Evolutionary conservation across 2,888 invertebrate genomes (phyloP).

Genomic region (Salticus scenicus): DNA sequence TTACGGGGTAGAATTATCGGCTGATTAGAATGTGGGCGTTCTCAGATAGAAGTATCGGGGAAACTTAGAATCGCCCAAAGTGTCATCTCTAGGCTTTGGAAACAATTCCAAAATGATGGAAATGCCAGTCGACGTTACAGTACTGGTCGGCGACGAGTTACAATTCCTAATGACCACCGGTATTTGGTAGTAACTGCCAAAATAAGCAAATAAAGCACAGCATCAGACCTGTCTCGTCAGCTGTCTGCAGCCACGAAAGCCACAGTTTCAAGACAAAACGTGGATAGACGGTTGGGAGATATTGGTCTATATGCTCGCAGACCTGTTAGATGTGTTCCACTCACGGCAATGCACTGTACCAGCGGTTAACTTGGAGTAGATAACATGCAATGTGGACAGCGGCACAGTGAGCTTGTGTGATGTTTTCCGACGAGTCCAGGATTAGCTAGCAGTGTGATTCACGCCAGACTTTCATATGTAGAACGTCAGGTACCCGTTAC

Average conservation of each 20-base stretch:
- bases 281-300: background rate
- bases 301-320: slow-evolving; percentile 16
- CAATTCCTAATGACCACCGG: slow-evolving; percentile 9
- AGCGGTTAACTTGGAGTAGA: slow-evolving; percentile 11
- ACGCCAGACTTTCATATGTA: slow-evolving; percentile 4
- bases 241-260: background rate
- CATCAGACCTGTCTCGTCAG: slow-evolving; percentile 12
- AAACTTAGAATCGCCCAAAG: slow-evolving; percentile 10
- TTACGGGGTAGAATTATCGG: slow-evolving; percentile 23
- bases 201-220: slow-evolving; percentile 9
- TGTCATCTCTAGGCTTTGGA: slow-evolving; percentile 19
- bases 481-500: slow-evolving; percentile 21
- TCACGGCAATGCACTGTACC: slow-evolving; percentile 13
- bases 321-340: slow-evolving; percentile 24
- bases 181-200: slow-evolving; percentile 29
- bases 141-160: background rate
- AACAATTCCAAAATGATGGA: slow-evolving; percentile 22
- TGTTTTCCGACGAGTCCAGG: slow-evolving; percentile 22
- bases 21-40: slow-evolving; percentile 12
- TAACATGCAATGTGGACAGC: slow-evolving; percentile 25
- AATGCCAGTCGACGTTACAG: slow-evolving; percentile 26
- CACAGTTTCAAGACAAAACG: slow-evolving; percentile 20
- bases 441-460: slow-evolving; percentile 21
- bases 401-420: slow-evolving; percentile 18
- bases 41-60: slow-evolving; percentile 8